Evolutionary conservation across 2,888 invertebrate genomes (phyloP).

Genomic region (Nasonovia ribisnigri): DNA sequence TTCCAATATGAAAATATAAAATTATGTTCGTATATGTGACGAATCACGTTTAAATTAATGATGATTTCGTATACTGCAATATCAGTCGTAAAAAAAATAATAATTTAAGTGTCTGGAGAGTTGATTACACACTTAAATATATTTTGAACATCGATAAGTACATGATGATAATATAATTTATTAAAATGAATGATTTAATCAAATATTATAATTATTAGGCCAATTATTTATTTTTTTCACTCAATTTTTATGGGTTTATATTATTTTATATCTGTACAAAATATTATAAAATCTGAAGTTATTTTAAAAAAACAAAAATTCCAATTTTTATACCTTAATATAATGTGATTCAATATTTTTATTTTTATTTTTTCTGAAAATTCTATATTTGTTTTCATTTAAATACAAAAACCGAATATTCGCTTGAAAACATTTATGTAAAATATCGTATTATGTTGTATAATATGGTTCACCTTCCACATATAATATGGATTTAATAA

Average conservation of each 20-base stretch:
- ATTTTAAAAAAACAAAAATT: not conserved
- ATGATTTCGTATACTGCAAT: not conserved
- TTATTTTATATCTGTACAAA: not conserved
- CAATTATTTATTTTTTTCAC: not conserved
- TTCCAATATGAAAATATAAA: not conserved
- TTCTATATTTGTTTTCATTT: not conserved
- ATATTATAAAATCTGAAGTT: not conserved
- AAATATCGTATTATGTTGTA: not conserved
- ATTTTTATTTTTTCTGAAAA: not conserved
- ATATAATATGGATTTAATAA: too few species aligned
- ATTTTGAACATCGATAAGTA: not conserved
- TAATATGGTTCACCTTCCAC: not conserved
- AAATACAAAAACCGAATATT: not conserved
- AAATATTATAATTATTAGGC: not conserved
- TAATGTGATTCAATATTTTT: not conserved
- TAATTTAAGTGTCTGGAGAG: not conserved
- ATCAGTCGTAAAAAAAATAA: not conserved
- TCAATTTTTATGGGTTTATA: not conserved
- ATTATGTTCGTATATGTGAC: not conserved
- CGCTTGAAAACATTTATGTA: too few species aligned
- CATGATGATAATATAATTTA: not conserved
- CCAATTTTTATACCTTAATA: not conserved
- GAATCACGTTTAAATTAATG: not conserved
- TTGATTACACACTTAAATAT: not conserved
- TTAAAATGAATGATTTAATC: not conserved